Evolutionary conservation across 1,140 invertebrate genomes (phyloP), one percentile per base, ranked within the genome.

Genomic region (Drosophila seguyi): DNA sequence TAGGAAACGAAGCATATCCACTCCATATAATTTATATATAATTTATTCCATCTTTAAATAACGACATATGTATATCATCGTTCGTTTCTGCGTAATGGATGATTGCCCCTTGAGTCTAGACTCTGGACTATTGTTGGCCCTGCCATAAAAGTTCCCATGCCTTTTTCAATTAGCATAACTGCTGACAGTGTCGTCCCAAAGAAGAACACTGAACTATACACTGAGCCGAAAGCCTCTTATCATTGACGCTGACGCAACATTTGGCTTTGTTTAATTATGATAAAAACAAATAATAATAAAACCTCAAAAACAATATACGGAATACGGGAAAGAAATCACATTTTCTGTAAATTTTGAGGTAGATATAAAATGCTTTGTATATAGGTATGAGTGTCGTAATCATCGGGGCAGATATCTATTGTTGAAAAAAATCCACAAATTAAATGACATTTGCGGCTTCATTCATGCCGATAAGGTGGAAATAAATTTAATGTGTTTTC

Each of bases 401-500:
- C 75, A 78, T 38, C 58, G 50, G 44, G 62, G 58, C 63, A 82
- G 76, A 90, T 87, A 88, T 90, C 84, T 78, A 90, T 78, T 53
- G 84, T 79, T 77, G 61, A 67, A 79, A 55, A 50, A 55, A 84
- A 88, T 71, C 83, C 73, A 80, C 80, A 88, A 84, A 88, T 90
- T 81, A 88, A 88, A 90, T 84, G 65, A 45, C 80, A 78, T 87
- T 88, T 85, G 81, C 84, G 84, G 84, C 84, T 90, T 45, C 84
- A 87, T 88, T 88, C 81, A 88, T 88, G 67, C 74, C 73, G 84
- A 88, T 88, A 88, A 90, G 76, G 81, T 77, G 60, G 56, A 52
- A 84, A 84, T 77, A 67, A 80, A 77, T 87, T 84, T 55, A 88
- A 87, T 80, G 80, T 84, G 62, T 71, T 84, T 82, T 77, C 76